Evolutionary conservation across 2,888 invertebrate species (phyloP), one percentile per base, ranked within the genome.

Genomic region (Synanthedon formicaeformis): DNA sequence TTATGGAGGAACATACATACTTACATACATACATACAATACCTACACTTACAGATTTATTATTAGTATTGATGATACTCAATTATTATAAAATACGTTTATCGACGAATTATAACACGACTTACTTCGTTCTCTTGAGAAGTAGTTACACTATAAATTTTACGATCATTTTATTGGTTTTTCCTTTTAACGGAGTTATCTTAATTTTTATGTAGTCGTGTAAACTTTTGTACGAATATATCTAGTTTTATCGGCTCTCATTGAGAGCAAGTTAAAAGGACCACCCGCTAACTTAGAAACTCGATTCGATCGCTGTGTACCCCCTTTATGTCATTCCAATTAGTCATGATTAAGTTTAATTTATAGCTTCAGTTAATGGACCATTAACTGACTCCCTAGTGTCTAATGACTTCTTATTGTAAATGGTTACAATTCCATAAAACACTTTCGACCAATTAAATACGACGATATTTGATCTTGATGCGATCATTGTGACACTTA

Each of bases 281-380:
- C 85, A 84, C 85, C 84, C 83, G 75, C 67, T 60, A 34, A 45
- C 58, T 63, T 61, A 58, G 59, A 57, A 61, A 58, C 59, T 61
- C 57, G 61, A 57, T 58, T 62, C 59, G 60, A 63, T 61, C 55
- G 61, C 60, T 64, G 59, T 62, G 61, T 64, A 58, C 65, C 65
- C 73, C 73, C 71, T 69, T 67, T 71, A 70, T 75, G 73, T 75
- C 72, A 72, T 65, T 72, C 71, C 78, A 84, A 86, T 86, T 86
- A 82, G 82, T 81, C 78, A 81, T 79, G 82, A 86, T 86, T 81
- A 85, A 79, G 70, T 79, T 72, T 75, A 83, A 85, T 87, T 85
- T 85, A 85, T 86, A 72, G 76, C 69, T 75, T 73, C 67, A 71
- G 82, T 84, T 82, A 77, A 81, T 81, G 79, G 77, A 64, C 80